phyloP scores from a whole-genome alignment of 2,888 invertebrate species.

The Eupithecia vulgata region DNA sequence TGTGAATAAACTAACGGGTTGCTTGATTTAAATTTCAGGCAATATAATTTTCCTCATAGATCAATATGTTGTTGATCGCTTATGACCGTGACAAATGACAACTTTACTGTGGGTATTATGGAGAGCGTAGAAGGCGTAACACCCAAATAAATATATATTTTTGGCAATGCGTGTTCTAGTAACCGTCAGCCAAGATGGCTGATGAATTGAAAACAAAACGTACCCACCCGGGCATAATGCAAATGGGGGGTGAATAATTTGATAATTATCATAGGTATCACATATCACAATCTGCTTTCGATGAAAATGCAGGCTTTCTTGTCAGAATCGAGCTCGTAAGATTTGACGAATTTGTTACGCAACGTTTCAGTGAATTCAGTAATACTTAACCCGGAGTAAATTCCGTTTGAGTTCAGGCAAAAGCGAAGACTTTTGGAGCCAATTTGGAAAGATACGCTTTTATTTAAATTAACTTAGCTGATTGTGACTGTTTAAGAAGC shows the following conservation, averaged over 20 bases:
- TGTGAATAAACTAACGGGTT: not conserved
- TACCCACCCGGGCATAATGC: not conserved
- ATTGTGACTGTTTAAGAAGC: conserved; percentile 20
- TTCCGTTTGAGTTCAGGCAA: conserved; percentile 27
- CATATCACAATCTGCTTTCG: not conserved
- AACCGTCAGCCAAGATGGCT: not conserved
- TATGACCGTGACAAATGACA: not conserved
- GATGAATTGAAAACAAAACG: not conserved
- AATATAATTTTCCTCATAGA: not conserved
- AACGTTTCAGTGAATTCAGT: conserved; percentile 26
- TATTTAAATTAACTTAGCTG: conserved; percentile 32
- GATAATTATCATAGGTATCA: no score
- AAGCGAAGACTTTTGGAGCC: conserved; percentile 27
- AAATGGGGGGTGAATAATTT: not conserved
- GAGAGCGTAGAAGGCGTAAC: no score
- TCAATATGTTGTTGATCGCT: not conserved
- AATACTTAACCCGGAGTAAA: conserved; percentile 18
- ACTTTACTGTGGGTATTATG: not conserved
- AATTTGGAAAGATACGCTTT: conserved; percentile 30
- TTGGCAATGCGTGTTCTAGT: no score
- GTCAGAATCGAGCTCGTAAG: conserved; percentile 21
- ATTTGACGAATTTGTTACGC: conserved; percentile 36
- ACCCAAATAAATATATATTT: no score
- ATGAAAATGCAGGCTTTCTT: not conserved
- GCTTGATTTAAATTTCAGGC: not conserved